phyloP scores from a whole-genome alignment of 2,797 vertebrate genomes.

The Lerista edwardsae region DNA sequence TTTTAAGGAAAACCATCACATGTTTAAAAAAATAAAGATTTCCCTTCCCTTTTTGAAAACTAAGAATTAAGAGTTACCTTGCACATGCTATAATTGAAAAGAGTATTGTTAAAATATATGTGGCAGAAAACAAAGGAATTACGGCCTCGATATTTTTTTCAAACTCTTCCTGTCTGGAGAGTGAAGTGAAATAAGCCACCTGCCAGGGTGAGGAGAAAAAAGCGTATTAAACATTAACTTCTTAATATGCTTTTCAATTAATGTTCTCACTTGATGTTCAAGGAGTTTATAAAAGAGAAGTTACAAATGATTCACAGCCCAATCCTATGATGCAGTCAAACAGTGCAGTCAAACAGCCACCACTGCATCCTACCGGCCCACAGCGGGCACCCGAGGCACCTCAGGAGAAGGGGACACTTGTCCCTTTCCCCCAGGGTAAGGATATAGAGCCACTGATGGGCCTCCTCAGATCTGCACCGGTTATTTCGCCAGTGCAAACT shows the following conservation, averaged over 20 bases:
- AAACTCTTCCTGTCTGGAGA: constrained; percentile 87
- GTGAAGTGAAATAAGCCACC: constrained; percentile 84
- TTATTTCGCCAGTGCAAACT: too few relatives aligned
- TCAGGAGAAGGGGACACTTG: too few relatives aligned
- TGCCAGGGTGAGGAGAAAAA: constrained; percentile 42
- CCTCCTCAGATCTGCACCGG: too few relatives aligned
- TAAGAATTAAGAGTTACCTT: constrained; percentile 74
- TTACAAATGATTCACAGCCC: not conserved
- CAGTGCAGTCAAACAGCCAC: too few relatives aligned
- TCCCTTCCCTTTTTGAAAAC: not conserved
- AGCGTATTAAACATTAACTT: not conserved
- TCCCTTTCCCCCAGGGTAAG: too few relatives aligned
- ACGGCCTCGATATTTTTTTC: constrained; percentile 76
- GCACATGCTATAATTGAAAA: constrained; percentile 83
- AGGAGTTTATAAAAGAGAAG: not conserved
- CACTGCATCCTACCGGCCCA: too few relatives aligned
- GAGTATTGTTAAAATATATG: constrained; percentile 80
- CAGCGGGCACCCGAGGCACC: too few relatives aligned
- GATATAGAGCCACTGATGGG: too few relatives aligned
- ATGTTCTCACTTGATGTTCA: not conserved
- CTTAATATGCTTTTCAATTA: not conserved
- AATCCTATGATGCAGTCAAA: too few relatives aligned
- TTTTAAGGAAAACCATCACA: not conserved
- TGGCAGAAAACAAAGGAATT: constrained; percentile 80
- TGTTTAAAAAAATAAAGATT: not conserved